phyloP scores from a whole-genome alignment of 2,888 invertebrate species.

The Metellina segmentata region DNA sequence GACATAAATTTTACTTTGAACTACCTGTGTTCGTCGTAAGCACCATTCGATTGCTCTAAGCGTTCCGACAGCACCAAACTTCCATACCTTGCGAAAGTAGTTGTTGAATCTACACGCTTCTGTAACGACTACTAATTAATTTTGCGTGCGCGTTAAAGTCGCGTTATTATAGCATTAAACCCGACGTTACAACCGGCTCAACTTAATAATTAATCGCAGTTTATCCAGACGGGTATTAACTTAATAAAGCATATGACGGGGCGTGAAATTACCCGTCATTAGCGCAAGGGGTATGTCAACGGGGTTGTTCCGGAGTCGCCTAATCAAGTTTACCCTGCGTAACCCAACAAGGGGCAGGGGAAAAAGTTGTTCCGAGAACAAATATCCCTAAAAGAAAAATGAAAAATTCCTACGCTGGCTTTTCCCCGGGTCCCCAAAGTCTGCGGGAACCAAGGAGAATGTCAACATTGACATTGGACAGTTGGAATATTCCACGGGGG shows the following conservation, averaged over 20 bases:
- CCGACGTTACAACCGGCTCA: neutral
- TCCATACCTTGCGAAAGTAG: neutral
- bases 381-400: conserved; percentile 16
- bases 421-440: neutral
- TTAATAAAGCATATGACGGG: neutral
- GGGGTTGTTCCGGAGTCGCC: neutral
- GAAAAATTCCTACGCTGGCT: conserved; percentile 4
- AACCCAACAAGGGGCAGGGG: neutral
- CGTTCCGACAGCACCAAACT: neutral
- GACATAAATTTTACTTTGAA: too few relatives aligned
- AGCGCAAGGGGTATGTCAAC: conserved; percentile 7
- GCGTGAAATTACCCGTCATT: conserved; percentile 7
- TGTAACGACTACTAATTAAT: neutral
- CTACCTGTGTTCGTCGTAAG: too few relatives aligned
- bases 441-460: conserved; percentile 5
- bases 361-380: neutral
- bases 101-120: neutral
- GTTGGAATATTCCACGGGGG: conserved; percentile 11
- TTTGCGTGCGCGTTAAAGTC: neutral
- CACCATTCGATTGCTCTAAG: too few relatives aligned
- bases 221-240: neutral
- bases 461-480: conserved; percentile 55
- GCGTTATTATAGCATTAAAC: neutral
- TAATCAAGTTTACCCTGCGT: conserved; percentile 15
- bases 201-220: neutral